These are phyloP conservation scores for Oreotrochilus melanogaster DNA, from an alignment of 2,113 vertebrate genomes.

Conservation along the genomic window DNA sequence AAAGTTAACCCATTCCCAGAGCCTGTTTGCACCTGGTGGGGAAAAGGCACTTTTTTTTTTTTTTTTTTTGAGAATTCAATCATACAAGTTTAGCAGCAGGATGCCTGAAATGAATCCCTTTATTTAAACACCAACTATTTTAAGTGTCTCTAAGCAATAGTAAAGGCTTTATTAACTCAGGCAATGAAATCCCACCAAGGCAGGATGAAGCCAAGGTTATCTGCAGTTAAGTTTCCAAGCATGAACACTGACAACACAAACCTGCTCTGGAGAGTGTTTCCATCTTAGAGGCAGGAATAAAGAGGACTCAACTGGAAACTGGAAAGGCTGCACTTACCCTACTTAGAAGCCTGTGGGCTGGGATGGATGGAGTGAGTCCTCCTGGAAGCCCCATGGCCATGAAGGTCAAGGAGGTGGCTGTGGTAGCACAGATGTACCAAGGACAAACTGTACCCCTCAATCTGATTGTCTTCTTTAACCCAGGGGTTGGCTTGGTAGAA, in stretches of 20 bases:
- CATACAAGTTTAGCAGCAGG: background rate
- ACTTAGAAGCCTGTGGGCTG: background rate
- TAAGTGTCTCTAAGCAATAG: conserved; percentile 19
- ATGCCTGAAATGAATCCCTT: conserved; percentile 30
- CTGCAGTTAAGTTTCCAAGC: background rate
- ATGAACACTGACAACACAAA: background rate
- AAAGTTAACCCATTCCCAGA: background rate
- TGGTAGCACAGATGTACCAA: no score
- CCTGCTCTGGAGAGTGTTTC: background rate
- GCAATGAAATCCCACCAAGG: background rate
- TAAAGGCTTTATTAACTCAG: conserved; percentile 1
- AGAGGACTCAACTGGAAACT: background rate
- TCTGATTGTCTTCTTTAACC: background rate
- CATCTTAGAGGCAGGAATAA: background rate
- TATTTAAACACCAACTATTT: conserved; percentile 35
- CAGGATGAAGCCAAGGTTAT: conserved; percentile 6
- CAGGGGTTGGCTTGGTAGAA: background rate
- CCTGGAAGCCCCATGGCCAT: background rate
- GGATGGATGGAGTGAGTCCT: background rate
- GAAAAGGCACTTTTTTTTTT: background rate
- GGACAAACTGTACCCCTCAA: fast-evolving
- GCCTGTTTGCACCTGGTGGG: background rate
- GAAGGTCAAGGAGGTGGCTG: background rate
- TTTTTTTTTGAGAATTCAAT: background rate
- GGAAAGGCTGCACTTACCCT: background rate